Evolutionary conservation across 2,113 vertebrate species (phyloP), one percentile per base, ranked within the genome.

Genomic region (Pogonocichla stellata): DNA sequence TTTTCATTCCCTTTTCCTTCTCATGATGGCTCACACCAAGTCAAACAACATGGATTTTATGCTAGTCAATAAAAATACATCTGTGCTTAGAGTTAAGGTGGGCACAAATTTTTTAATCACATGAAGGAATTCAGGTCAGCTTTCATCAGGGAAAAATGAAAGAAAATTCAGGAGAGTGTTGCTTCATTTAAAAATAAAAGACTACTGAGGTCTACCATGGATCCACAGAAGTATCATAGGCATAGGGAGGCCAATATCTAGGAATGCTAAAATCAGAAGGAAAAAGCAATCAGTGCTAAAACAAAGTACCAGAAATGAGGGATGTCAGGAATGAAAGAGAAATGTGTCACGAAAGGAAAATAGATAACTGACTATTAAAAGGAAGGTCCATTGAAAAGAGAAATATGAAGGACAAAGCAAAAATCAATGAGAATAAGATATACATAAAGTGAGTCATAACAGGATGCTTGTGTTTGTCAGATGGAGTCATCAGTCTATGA

Each of bases 361-460:
- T 6, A 50, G 23, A 5, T 24, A 42, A 20, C 33, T 25, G 40
- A 28, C 40, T 78, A 61, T 83, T 79, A 45, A 91, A 85, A 85
- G 60, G 66, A 90, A 29, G 16, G 25, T 57, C 53, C 16, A 19
- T 10, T 56, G 58, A 67, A 88, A 90, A 45, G 24, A 79, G 19
- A 73, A 70, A 82, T 33, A 61, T 26, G 50, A 88, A 89, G 29
- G 47, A 61, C 33, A 38, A 95, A 77, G 64, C 50, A 70, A 96
- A 93, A 92, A 94, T 86, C 86, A 74, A 86, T 80, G 51, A 36
- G 34, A 91, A 84, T 89, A 80, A 86, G 92, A 92, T 81, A 94
- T 71, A 86, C 80, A 81, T 91, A 29, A 69, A 91, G 31, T 57
- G 71, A 88, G 42, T 86, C 72, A 66, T 66, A 89, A 58, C 56